phyloP scores from a whole-genome alignment of 2,888 invertebrate species.

The Spialia ferax region DNA sequence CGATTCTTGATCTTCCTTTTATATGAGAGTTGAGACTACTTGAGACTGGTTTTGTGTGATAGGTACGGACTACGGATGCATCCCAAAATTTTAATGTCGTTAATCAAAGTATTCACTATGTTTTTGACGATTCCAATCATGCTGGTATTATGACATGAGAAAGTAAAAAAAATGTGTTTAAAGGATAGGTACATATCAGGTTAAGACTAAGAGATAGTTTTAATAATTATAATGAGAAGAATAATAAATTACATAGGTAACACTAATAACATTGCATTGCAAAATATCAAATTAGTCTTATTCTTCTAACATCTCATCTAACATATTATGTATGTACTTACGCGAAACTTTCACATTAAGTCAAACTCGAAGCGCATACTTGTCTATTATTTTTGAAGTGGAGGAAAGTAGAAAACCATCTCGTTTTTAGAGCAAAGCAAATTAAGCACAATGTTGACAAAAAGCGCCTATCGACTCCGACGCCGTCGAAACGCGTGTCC shows the following conservation, averaged over 20 bases:
- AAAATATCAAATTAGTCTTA: no score
- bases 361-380: slow-evolving; percentile 5
- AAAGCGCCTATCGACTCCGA: slow-evolving; percentile 60
- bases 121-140: no score
- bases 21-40: not conserved
- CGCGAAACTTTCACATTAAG: slow-evolving; percentile 28
- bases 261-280: no score
- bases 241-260: no score
- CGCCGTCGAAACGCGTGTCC: slow-evolving; percentile 55
- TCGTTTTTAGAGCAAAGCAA: slow-evolving; percentile 63
- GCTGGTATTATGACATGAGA: no score
- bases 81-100: not conserved
- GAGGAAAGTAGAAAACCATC: slow-evolving; percentile 48
- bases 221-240: no score
- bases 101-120: no score
- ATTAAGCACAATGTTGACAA: slow-evolving; percentile 78
- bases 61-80: not conserved
- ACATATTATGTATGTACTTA: not conserved
- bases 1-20: slow-evolving; percentile 19
- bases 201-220: not conserved
- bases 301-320: no score
- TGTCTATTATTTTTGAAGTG: slow-evolving; percentile 35
- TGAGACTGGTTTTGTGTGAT: not conserved
- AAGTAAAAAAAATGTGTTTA: no score
- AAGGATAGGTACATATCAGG: not conserved